Percentiles rank a stretch among this genome's conserved stretches.
These are phyloP conservation scores for Bombylius major DNA, from an alignment of 2,888 invertebrate species.

Conservation along the genomic window DNA sequence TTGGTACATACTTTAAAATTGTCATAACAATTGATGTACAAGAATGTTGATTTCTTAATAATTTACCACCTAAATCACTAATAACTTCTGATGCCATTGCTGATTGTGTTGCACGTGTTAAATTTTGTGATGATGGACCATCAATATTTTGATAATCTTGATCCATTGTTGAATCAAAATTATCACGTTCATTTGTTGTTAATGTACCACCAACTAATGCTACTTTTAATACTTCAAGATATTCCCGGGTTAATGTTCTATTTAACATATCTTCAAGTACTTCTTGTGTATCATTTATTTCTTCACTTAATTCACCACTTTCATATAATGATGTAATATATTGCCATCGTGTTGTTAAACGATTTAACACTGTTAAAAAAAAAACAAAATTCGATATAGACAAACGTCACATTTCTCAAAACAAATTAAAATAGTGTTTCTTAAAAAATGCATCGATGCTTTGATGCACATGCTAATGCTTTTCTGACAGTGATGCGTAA, in stretches of 20 bases:
- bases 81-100: slow-evolving; percentile 56
- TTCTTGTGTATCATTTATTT: slow-evolving; percentile 66
- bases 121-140: slow-evolving; percentile 43
- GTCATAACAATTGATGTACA: slow-evolving; percentile 52
- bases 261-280: slow-evolving; percentile 77
- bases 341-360: slow-evolving; percentile 65
- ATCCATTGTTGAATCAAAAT: slow-evolving; percentile 42
- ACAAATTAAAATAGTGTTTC: too few species aligned
- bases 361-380: slow-evolving; percentile 45
- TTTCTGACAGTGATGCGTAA: too few species aligned
- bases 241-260: slow-evolving; percentile 73
- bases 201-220: slow-evolving; percentile 59
- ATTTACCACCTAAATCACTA: slow-evolving; percentile 65
- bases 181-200: slow-evolving; percentile 37
- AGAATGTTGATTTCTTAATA: slow-evolving; percentile 53
- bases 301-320: slow-evolving; percentile 62
- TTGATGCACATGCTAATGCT: too few species aligned
- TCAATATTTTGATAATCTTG: slow-evolving; percentile 58
- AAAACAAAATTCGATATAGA: background rate
- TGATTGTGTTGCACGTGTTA: slow-evolving; percentile 36
- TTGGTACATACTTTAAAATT: slow-evolving; percentile 40
- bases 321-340: slow-evolving; percentile 64
- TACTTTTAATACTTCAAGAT: slow-evolving; percentile 68
- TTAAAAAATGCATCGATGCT: too few species aligned
- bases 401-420: too few species aligned